A percentile compares a stretch with the other conserved stretches of the same genome.
These are phyloP conservation scores for Hydropsyche tenuis DNA, from an alignment of 1,140 invertebrate genomes.

Conservation along the genomic window DNA sequence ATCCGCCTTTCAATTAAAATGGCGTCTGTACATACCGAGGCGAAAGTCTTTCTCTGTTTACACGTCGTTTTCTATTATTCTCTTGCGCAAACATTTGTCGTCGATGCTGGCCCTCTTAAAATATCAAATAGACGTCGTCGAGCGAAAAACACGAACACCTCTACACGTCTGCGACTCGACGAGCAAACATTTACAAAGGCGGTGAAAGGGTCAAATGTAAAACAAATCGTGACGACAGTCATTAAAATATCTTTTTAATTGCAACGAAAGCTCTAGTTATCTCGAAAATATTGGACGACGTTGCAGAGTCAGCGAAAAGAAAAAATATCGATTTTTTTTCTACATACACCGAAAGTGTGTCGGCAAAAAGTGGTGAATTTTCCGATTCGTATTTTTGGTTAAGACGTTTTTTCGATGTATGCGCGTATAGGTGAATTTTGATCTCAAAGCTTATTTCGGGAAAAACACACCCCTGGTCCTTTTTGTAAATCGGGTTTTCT, in stretches of 20 bases:
- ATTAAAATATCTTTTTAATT: constrained; percentile 2
- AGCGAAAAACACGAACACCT: constrained; percentile 25
- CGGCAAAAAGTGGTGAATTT: not conserved
- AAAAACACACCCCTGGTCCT: not conserved
- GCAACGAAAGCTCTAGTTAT: too few relatives aligned
- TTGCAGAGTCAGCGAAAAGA: too few relatives aligned
- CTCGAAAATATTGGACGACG: too few relatives aligned
- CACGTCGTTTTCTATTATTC: constrained; percentile 34
- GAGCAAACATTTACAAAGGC: constrained; percentile 4
- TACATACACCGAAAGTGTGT: too few relatives aligned
- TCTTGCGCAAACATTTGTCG: constrained; percentile 22
- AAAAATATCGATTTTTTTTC: too few relatives aligned
- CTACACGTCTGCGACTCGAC: not conserved
- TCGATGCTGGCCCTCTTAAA: constrained; percentile 9
- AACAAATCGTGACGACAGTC: not conserved
- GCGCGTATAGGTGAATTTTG: constrained; percentile 4
- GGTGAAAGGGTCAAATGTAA: constrained; percentile 23
- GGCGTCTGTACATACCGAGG: not conserved
- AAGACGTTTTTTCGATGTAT: not conserved
- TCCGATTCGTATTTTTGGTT: constrained; percentile 9
- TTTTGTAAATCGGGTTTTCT: constrained; percentile 20
- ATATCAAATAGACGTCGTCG: constrained; percentile 19
- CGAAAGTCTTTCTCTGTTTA: constrained; percentile 22
- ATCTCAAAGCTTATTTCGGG: constrained; percentile 15
- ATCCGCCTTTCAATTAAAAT: constrained; percentile 28